Conservation (phyloP, 2,888 invertebrate species). For the Steinernema hermaphroditum region DNA sequence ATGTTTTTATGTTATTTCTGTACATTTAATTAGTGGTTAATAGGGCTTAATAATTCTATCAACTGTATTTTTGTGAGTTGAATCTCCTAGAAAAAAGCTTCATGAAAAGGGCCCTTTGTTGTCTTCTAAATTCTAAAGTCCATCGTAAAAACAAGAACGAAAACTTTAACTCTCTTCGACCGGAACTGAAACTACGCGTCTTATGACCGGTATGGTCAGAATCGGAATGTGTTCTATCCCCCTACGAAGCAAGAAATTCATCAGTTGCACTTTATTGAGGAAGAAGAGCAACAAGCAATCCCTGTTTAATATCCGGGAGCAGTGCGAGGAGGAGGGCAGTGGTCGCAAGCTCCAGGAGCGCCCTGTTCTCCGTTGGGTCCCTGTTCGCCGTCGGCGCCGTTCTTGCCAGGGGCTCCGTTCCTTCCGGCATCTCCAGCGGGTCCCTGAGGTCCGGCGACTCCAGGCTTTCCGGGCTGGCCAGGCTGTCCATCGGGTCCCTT, state of each 20-base stretch:
- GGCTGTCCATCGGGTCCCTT: conserved; percentile 31
- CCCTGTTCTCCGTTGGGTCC: conserved; percentile 40
- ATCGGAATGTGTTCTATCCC: no score
- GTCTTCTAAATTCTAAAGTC: no score
- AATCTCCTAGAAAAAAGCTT: no score
- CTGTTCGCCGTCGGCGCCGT: conserved; percentile 31
- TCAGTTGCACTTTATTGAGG: not conserved
- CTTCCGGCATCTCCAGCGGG: conserved; percentile 28
- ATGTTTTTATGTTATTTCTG: no score
- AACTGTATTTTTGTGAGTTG: no score
- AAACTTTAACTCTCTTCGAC: no score
- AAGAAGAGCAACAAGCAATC: conserved; percentile 29
- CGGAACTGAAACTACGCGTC: no score
- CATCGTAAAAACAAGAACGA: no score
- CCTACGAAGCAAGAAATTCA: not conserved
- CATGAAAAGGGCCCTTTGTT: no score
- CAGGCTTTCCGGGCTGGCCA: conserved; percentile 21
- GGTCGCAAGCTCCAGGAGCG: conserved; percentile 51
- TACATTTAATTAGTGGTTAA: no score
- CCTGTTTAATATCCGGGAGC: conserved; percentile 57
- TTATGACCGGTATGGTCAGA: no score
- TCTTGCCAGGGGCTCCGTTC: conserved; percentile 25
- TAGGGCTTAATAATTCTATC: no score
- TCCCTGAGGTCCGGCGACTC: conserved; percentile 18
- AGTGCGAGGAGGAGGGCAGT: conserved; percentile 60